phyloP scores from a whole-genome alignment of 2,888 invertebrate genomes.

The Noctua janthina region DNA sequence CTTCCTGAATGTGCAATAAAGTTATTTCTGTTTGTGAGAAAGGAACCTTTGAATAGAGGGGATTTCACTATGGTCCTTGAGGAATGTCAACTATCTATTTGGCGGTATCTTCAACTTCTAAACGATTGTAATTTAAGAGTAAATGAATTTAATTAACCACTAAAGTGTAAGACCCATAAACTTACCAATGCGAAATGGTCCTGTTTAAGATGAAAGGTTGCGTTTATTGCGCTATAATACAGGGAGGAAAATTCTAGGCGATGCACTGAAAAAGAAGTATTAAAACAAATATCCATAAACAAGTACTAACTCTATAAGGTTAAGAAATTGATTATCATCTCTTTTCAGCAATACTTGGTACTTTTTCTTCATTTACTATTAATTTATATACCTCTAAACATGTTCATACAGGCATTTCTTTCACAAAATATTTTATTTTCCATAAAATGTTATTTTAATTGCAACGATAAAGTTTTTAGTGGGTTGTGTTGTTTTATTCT shows the following conservation, averaged over 20 bases:
- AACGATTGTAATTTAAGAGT: not conserved
- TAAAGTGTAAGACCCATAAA: not conserved
- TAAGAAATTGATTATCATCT: constrained; percentile 29
- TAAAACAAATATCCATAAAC: not conserved
- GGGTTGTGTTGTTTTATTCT: constrained; percentile 58
- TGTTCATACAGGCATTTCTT: not conserved
- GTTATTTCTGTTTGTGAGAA: not conserved
- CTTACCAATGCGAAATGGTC: not conserved
- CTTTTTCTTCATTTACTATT: constrained; percentile 12
- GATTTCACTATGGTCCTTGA: not conserved
- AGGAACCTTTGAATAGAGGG: not conserved
- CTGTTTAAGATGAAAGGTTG: constrained; percentile 25
- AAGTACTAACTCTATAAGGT: not conserved
- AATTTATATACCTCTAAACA: constrained; percentile 5
- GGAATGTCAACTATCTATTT: not conserved
- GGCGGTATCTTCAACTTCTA: not conserved
- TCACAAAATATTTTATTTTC: constrained; percentile 23
- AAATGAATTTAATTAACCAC: not conserved
- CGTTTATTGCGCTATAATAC: constrained; percentile 23
- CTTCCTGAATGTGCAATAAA: not conserved
- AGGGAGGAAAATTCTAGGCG: not conserved
- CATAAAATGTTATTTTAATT: constrained; percentile 34
- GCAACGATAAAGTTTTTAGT: constrained; percentile 58
- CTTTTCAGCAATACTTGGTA: not conserved
- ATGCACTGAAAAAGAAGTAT: not conserved